Conservation (phyloP, 2,888 invertebrate genomes). For the Calephelis perditalis region DNA sequence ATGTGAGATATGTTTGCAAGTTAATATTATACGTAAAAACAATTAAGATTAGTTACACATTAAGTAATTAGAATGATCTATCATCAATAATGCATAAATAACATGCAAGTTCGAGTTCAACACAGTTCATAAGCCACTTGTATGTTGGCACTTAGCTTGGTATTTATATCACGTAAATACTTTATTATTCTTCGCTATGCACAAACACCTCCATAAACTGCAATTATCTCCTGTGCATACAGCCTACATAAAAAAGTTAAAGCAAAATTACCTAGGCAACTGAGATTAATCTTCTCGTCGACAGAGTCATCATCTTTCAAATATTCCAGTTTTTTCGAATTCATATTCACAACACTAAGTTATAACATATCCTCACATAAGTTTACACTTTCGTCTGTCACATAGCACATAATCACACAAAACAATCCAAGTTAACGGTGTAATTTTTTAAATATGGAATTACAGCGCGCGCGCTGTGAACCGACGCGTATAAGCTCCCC, state of each 20-base stretch:
- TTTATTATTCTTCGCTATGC: slow-evolving; percentile 31
- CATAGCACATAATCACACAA: slow-evolving; percentile 39
- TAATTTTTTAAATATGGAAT: slow-evolving; percentile 50
- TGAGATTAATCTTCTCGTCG: slow-evolving; percentile 69
- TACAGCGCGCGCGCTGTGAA: slow-evolving; percentile 49
- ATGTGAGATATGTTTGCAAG: too few relatives aligned
- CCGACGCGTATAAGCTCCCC: slow-evolving; percentile 46
- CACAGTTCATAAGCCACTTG: background rate
- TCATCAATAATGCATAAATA: too few relatives aligned
- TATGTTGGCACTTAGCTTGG: background rate
- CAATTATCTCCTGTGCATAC: background rate
- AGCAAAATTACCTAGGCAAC: slow-evolving; percentile 64
- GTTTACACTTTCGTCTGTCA: slow-evolving; percentile 59
- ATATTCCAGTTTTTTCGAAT: slow-evolving; percentile 74
- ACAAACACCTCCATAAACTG: slow-evolving; percentile 17
- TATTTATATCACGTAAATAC: slow-evolving; percentile 6
- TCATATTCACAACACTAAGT: slow-evolving; percentile 54
- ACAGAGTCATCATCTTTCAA: slow-evolving; percentile 65
- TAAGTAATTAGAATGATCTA: too few relatives aligned
- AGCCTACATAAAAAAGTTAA: background rate
- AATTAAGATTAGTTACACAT: too few relatives aligned
- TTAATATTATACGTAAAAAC: too few relatives aligned
- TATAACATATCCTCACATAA: slow-evolving; percentile 49
- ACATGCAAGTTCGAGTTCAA: background rate
- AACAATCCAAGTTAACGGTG: slow-evolving; percentile 32